Evolutionary conservation across 2,113 vertebrate genomes (phyloP).

Genomic region (Dicerorhinus sumatrensis): DNA sequence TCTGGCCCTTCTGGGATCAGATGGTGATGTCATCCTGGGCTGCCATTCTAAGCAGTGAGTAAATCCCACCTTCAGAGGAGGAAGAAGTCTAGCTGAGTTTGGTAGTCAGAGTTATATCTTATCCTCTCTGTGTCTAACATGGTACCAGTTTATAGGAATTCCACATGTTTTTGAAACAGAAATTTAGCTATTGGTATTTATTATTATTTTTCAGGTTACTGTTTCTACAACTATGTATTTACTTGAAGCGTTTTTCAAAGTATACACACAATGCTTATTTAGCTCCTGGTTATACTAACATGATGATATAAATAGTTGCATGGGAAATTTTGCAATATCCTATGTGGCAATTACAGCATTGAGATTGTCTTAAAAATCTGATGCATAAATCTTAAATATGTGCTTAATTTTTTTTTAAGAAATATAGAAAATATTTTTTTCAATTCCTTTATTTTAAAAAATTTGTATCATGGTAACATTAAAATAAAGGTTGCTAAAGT

Average conservation of each 20-base stretch:
- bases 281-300: rapidly evolving
- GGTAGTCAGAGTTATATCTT: not conserved
- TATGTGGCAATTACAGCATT: not conserved
- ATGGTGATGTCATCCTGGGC: not conserved
- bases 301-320: not conserved
- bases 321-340: conserved; percentile 6
- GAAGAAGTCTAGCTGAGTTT: not conserved
- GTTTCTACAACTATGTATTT: conserved; percentile 41
- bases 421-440: not conserved
- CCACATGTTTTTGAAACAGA: not conserved
- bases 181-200: not conserved
- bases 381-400: conserved; percentile 37
- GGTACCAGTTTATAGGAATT: not conserved
- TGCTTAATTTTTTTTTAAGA: conserved; percentile 1
- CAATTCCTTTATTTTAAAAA: not conserved
- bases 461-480: not conserved
- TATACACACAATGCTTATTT: not conserved
- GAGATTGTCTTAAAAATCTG: not conserved
- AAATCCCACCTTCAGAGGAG: not conserved
- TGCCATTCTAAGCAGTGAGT: not conserved
- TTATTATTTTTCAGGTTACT: conserved; percentile 58
- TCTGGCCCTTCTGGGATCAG: not conserved
- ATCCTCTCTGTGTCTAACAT: not conserved
- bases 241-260: conserved; percentile 10
- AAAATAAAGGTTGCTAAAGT: not conserved